Percentiles rank a stretch among this genome's conserved stretches.
phyloP scores from a whole-genome alignment of 2,888 invertebrate genomes.

The Dioctria linearis region DNA sequence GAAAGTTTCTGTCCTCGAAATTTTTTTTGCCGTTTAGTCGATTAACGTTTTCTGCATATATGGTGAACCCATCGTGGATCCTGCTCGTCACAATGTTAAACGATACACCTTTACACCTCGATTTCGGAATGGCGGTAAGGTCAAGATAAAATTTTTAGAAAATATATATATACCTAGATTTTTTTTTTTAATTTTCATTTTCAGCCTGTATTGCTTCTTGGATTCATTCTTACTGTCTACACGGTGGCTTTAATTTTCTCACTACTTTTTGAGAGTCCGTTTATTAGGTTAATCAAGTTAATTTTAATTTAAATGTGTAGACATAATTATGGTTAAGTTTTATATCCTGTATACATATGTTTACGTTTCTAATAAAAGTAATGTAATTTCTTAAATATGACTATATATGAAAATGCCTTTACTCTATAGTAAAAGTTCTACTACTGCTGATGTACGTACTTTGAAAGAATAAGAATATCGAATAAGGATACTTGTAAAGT shows the following conservation, averaged over 20 bases:
- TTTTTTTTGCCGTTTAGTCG: constrained; percentile 78
- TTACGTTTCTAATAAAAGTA: too few relatives aligned
- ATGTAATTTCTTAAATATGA: too few relatives aligned
- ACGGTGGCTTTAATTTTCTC: constrained; percentile 54
- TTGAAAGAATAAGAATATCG: too few relatives aligned
- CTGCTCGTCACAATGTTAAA: constrained; percentile 65
- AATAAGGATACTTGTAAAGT: too few relatives aligned
- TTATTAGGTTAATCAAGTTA: constrained; percentile 56
- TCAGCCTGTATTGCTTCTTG: constrained; percentile 52
- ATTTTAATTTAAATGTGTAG: neutral
- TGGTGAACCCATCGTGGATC: constrained; percentile 75
- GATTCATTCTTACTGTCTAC: constrained; percentile 53
- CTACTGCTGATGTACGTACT: too few relatives aligned
- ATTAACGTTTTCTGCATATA: constrained; percentile 81
- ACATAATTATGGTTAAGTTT: too few relatives aligned
- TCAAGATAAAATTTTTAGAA: too few relatives aligned
- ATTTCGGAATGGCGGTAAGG: constrained; percentile 52
- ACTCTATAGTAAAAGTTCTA: too few relatives aligned
- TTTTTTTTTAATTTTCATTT: neutral
- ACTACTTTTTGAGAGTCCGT: constrained; percentile 59
- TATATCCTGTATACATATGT: too few relatives aligned
- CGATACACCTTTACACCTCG: constrained; percentile 58
- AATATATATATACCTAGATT: too few relatives aligned
- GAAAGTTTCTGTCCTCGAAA: constrained; percentile 62
- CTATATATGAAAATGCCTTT: too few relatives aligned